A percentile compares a stretch with the other conserved stretches of the same genome.
phyloP scores from a whole-genome alignment of 2,797 vertebrate genomes.

The Tiaroga cobitis region DNA sequence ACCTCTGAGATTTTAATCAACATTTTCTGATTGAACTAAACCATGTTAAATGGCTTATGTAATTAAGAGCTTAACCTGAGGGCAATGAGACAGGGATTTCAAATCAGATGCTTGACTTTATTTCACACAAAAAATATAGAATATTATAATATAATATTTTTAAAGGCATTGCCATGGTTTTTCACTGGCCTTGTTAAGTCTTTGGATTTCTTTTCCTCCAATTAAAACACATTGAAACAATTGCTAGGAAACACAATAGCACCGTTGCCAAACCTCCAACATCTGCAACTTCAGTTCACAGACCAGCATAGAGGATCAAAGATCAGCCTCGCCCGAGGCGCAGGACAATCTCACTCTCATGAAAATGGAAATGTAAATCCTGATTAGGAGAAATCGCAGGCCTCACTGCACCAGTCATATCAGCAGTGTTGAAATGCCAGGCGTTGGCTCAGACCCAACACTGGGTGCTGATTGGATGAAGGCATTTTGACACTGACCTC shows the following conservation, averaged over 20 bases:
- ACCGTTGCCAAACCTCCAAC: background rate
- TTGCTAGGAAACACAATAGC: background rate
- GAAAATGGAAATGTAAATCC: slow-evolving; percentile 54
- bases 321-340: slow-evolving; percentile 18
- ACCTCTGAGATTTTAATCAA: slow-evolving; percentile 55
- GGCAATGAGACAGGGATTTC: slow-evolving; percentile 11
- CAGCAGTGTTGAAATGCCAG: slow-evolving; percentile 1
- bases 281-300: slow-evolving; percentile 13
- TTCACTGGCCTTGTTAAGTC: background rate
- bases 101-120: slow-evolving; percentile 24
- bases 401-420: slow-evolving; percentile 20
- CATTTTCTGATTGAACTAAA: slow-evolving; percentile 54
- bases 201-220: background rate
- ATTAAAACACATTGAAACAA: slow-evolving; percentile 28
- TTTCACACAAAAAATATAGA: background rate
- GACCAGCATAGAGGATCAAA: slow-evolving; percentile 35
- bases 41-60: slow-evolving; percentile 51
- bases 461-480: slow-evolving; percentile 10
- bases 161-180: background rate
- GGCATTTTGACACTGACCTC: slow-evolving; percentile 16
- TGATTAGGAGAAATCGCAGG: slow-evolving; percentile 25
- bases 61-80: slow-evolving; percentile 51
- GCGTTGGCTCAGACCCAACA: background rate
- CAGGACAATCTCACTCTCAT: slow-evolving; percentile 29
- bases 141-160: background rate